phyloP scores from a whole-genome alignment of 2,888 invertebrate species.

The Ischnura elegans region DNA sequence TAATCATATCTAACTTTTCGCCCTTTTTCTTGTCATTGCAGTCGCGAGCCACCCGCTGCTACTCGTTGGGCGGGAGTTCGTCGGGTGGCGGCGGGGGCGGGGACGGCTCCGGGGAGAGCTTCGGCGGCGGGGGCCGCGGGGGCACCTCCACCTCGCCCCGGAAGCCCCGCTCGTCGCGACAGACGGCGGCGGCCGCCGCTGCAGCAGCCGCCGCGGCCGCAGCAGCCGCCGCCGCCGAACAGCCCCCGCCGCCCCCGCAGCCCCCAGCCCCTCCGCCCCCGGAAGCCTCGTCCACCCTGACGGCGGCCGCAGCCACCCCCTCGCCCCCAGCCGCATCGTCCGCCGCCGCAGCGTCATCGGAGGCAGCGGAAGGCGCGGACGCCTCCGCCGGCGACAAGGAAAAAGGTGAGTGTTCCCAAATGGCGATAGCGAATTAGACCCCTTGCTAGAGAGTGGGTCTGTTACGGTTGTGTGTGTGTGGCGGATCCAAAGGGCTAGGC shows the following conservation, averaged over 20 bases:
- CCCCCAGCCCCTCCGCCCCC: constrained; percentile 25
- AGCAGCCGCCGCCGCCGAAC: constrained; percentile 29
- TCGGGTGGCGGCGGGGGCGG: constrained; percentile 29
- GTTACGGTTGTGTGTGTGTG: not conserved
- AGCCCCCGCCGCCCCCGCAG: constrained; percentile 6
- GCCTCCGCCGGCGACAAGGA: constrained; percentile 25
- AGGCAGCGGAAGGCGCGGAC: not conserved
- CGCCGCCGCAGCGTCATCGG: not conserved
- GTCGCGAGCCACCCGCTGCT: constrained; percentile 48
- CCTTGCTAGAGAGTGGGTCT: not conserved
- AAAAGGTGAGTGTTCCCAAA: constrained; percentile 31
- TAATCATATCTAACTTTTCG: no score
- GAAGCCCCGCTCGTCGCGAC: constrained; percentile 50
- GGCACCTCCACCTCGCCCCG: constrained; percentile 42
- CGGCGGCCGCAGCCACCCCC: constrained; percentile 20
- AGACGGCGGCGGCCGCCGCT: constrained; percentile 48
- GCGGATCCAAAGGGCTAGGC: not conserved
- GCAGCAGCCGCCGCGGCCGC: constrained; percentile 17
- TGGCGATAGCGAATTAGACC: not conserved
- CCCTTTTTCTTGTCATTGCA: not conserved
- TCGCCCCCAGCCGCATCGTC: constrained; percentile 22
- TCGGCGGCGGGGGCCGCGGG: constrained; percentile 27
- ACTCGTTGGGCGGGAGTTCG: constrained; percentile 22
- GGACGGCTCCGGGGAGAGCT: not conserved
- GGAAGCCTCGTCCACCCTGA: not conserved